Evolutionary conservation across 2,113 vertebrate genomes (phyloP).

Genomic region (Vulpes lagopus): DNA sequence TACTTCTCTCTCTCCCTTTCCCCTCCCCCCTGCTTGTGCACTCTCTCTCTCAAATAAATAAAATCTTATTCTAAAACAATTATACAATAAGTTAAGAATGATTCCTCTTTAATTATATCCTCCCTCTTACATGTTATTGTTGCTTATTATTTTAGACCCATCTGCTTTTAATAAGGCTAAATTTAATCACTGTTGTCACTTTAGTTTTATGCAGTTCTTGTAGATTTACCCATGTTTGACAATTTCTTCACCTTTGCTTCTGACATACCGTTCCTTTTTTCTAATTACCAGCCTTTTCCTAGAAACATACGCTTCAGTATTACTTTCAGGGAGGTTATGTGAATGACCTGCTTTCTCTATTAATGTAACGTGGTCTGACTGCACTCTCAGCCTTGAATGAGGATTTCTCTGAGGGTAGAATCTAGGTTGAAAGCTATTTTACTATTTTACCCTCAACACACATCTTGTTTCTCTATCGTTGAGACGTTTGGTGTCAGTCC

Average conservation of each 20-base stretch:
- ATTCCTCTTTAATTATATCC: not conserved
- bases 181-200: not conserved
- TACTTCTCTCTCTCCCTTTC: no score
- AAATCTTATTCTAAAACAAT: no score
- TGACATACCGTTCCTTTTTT: not conserved
- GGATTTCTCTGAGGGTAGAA: not conserved
- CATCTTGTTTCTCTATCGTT: not conserved
- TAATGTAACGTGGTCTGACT: not conserved
- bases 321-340: not conserved
- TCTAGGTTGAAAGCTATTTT: not conserved
- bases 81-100: not conserved
- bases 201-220: not conserved
- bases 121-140: not conserved
- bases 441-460: not conserved
- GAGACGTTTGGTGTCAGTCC: constrained; percentile 14
- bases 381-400: not conserved
- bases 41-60: no score
- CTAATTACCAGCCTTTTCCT: not conserved
- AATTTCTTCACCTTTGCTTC: constrained; percentile 1
- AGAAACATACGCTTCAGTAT: constrained; percentile 15
- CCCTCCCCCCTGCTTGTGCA: no score
- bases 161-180: not conserved
- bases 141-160: not conserved
- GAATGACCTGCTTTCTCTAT: not conserved
- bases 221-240: not conserved